A percentile compares a stretch with the other conserved stretches of the same genome.
Conservation (phyloP, 2,113 vertebrate species). For the Syngnathoides biaculeatus region DNA sequence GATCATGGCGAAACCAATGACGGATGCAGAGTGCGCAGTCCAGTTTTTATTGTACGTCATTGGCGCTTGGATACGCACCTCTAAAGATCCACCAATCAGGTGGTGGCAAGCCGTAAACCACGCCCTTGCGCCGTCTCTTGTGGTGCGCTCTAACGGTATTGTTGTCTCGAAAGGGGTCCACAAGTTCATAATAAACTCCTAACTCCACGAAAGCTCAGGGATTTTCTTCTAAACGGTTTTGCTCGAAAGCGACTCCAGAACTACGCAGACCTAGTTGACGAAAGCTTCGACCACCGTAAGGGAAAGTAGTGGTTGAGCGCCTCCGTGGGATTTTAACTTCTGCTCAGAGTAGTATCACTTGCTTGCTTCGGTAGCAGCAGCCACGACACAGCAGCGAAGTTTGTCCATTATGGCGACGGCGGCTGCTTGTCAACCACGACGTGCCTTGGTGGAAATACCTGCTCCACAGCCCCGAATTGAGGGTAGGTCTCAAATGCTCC, state of each 20-base stretch:
- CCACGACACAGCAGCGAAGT: not conserved
- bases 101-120: conserved; percentile 6
- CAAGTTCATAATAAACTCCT: not conserved
- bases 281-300: not conserved
- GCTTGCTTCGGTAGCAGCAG: conserved; percentile 32
- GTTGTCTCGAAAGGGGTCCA: not conserved
- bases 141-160: conserved; percentile 27
- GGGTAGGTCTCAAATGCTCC: conserved; percentile 37
- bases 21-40: too few species aligned
- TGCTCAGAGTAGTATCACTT: conserved; percentile 33
- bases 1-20: too few species aligned
- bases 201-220: not conserved
- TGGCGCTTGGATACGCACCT: not conserved
- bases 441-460: conserved; percentile 69
- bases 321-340: conserved; percentile 52
- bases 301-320: conserved; percentile 6
- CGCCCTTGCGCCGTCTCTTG: conserved; percentile 57
- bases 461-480: conserved; percentile 70
- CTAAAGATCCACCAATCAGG: conserved; percentile 46
- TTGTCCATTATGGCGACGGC: conserved; percentile 57
- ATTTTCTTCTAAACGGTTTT: not conserved
- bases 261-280: not conserved
- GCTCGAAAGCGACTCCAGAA: not conserved
- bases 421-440: conserved; percentile 54
- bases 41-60: too few species aligned